Base-by-base conservation (phyloP, 2,888 invertebrate genomes). In the Drosophila nr. perissopoda region DNA sequence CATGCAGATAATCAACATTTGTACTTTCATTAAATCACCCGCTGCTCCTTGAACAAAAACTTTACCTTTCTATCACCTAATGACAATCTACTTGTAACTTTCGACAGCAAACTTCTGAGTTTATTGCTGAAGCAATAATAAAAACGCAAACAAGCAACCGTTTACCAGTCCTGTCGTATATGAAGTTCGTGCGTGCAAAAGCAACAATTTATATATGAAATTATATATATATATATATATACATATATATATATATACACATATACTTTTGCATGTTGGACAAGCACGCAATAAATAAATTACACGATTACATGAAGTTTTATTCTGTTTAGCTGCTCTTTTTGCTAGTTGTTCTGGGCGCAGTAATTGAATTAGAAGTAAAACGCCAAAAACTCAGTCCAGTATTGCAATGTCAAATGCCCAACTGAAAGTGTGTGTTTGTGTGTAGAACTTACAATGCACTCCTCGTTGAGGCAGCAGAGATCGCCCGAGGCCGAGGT, bases 391-490 rank as follows among this genome's bases (percentile, higher is more conserved):
- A 67, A 68, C 34, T 40, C 53, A 51, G 60, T 49, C 65, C 40
- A 40, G 27, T 49, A 27, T 49, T 25, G 36, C 38, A 46, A 34
- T 7, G 42, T 7, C 13, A 46, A 46, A 13, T 13, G 3, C 13
- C 21, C 21, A 36, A 57, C 21, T 42, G 16, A 7, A 10, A 40
- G n/a, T 25, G 18, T 11, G 18, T 34, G 36, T 53, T 25, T 18
- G 21, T 58, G 52, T 65, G 38, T 75, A 11, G 4, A 34, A 92
- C 91, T 92, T 80, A 92, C 91, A 81, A 92, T 95, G 93, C 98
- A 99, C 91, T 98, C 97, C 91, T 98, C 97, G 82, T 97, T 97
- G 63, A 97, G 96, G 93, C 98, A 98, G 94, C 99, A 99, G 93
- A 97, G 96, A 94, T 99, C 98, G 31, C 98, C 98, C 58, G 98